These are phyloP conservation scores for Parambassis ranga DNA, from an alignment of 2,797 vertebrate species.

Conservation along the genomic window DNA sequence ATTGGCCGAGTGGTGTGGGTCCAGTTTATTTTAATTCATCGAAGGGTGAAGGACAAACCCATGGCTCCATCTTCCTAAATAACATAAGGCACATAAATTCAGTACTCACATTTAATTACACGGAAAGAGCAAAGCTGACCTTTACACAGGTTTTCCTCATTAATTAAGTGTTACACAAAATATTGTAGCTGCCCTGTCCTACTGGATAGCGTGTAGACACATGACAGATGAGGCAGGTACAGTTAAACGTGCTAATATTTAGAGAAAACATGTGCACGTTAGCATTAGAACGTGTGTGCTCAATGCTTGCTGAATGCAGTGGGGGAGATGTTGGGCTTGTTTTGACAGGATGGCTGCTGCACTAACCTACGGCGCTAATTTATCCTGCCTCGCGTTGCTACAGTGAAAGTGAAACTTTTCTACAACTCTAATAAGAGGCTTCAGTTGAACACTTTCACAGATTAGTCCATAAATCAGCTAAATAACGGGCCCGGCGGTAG, in stretches of 20 bases:
- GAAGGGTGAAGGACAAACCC: constrained; percentile 78
- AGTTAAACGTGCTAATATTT: neutral
- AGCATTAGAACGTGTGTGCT: neutral
- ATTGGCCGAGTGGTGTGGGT: constrained; percentile 50
- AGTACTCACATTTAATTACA: neutral
- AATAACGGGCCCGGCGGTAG: constrained; percentile 34
- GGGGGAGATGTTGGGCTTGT: constrained; percentile 33
- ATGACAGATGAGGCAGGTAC: neutral
- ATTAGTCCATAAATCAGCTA: constrained; percentile 4
- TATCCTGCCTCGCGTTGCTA: neutral
- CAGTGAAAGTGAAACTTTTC: neutral
- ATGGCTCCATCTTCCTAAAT: constrained; percentile 80
- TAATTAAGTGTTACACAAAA: too few relatives aligned
- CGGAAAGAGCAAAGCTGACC: neutral
- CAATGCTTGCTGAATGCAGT: neutral
- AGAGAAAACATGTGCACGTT: neutral
- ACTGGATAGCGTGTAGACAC: too few relatives aligned
- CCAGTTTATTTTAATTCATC: constrained; percentile 84
- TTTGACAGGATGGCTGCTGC: constrained; percentile 51
- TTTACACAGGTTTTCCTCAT: neutral
- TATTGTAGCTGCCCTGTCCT: too few relatives aligned
- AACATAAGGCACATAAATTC: constrained; percentile 28
- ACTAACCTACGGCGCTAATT: neutral
- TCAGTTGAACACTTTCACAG: too few relatives aligned
- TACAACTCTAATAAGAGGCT: neutral